Conservation (phyloP, 2,797 vertebrate genomes). For the Discoglossus pictus region DNA sequence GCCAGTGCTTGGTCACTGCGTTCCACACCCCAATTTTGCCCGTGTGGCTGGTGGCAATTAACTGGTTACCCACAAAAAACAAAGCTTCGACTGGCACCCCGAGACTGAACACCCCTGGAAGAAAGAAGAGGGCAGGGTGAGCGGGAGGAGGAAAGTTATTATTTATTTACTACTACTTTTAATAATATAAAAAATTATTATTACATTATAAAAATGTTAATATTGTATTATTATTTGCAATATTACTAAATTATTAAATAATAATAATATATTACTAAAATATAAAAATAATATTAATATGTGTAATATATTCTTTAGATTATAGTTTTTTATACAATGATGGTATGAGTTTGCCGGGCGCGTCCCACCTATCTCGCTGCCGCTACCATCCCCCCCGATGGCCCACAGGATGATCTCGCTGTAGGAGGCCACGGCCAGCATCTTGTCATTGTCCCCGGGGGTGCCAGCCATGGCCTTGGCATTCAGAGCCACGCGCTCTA, state of each 20-base stretch:
- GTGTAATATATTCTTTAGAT: too few species aligned
- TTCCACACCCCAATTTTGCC: slow-evolving; percentile 94
- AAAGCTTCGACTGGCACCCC: slow-evolving; percentile 86
- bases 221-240: too few species aligned
- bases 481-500: slow-evolving; percentile 85
- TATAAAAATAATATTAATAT: too few species aligned
- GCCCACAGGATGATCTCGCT: slow-evolving; percentile 89
- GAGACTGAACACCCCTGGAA: slow-evolving; percentile 83
- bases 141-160: too few species aligned
- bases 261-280: too few species aligned
- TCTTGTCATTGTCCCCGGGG: slow-evolving; percentile 87
- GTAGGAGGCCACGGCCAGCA: slow-evolving; percentile 84
- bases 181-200: too few species aligned
- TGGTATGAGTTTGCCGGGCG: background rate
- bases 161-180: too few species aligned
- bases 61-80: slow-evolving; percentile 92
- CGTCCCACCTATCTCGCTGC: slow-evolving; percentile 82
- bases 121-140: too few species aligned
- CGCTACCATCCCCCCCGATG: slow-evolving; percentile 81
- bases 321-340: too few species aligned
- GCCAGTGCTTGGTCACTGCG: slow-evolving; percentile 93
- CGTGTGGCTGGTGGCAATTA: slow-evolving; percentile 89
- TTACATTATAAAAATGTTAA: too few species aligned
- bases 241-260: too few species aligned
- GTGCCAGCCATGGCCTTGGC: slow-evolving; percentile 85